Percentiles rank a stretch among this genome's conserved stretches.
Evolutionary conservation across 2,113 vertebrate genomes (phyloP).

Genomic region (Neogale vison): DNA sequence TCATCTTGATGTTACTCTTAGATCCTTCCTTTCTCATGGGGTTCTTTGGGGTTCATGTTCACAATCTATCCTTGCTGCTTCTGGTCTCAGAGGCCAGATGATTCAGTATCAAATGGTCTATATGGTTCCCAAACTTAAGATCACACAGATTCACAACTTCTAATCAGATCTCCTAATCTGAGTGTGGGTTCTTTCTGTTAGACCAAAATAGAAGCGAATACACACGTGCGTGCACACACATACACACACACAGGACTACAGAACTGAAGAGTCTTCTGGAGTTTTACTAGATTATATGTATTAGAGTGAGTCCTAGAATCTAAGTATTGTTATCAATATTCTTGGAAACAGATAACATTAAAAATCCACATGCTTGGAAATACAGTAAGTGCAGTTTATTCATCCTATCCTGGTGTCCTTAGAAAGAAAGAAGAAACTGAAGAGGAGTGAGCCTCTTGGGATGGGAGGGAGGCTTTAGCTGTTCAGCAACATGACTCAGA

Average conservation of each 20-base stretch:
- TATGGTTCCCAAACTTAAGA: background rate
- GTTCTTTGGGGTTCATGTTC: background rate
- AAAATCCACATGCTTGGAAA: background rate
- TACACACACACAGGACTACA: background rate
- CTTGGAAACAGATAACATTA: background rate
- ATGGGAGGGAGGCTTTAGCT: background rate
- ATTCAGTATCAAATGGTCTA: background rate
- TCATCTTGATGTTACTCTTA: background rate
- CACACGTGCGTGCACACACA: background rate
- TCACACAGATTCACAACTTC: background rate
- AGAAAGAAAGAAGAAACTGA: background rate
- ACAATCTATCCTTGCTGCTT: background rate
- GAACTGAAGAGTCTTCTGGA: background rate
- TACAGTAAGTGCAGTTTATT: background rate
- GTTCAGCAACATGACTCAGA: slow-evolving; percentile 46
- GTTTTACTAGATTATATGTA: background rate
- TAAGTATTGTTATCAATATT: background rate
- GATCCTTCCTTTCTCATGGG: background rate
- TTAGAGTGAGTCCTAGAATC: background rate
- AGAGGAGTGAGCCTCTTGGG: background rate
- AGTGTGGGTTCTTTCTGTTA: background rate
- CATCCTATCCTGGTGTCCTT: background rate
- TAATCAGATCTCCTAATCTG: background rate
- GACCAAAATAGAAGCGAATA: background rate
- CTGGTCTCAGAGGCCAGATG: background rate